Evolutionary conservation across 2,888 invertebrate species (phyloP), one percentile per base, ranked within the genome.

Genomic region (Rotaria macrura): DNA sequence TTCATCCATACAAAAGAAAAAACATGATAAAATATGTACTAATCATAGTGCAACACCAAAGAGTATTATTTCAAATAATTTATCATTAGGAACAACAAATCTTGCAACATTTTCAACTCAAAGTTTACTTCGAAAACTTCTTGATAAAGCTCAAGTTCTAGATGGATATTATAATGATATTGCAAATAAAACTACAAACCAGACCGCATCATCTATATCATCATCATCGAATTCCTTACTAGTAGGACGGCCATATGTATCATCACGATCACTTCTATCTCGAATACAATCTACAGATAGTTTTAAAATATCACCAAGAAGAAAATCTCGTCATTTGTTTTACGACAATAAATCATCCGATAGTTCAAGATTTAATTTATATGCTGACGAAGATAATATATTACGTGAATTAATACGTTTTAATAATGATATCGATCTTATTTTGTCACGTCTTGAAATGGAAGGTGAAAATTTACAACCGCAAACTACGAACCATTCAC

Each of bases 361-460:
- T 43, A 79, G 79, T 14, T 65, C 65, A 65, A 20, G 79, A 79
- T 43, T n/a, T 43, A 17, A 79, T 43, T 79, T 79, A 79, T 79
- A 79, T 43, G 25, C 0, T 10, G 79, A 79, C 43, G 79, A 79
- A 79, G 79, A 79, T 43, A 79, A 79, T 79, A n/a, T 79, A 12
- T 79, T 79, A 79, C 40, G 79, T 25, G 79, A 79, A 79, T 79
- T 79, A 79, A 79, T 79, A 20, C 43, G 43, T 43, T 79, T 79
- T 79, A 79, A 79, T 43, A 79, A 79, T 79, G 79, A 79, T 79
- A 79, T 79, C n/a, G 79, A 79, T 79, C 25, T 79, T 14, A 79
- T 79, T 43, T n/a, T 79, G 43, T 79, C 79, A n/a, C 79, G 79
- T 79, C n/a, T 79, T 23, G 79, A 79, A 79, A 79, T 79, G 79